Evolutionary conservation across 92 coral and sea anemone genomes (phyloP).

Genomic region (Bergia sp.): DNA sequence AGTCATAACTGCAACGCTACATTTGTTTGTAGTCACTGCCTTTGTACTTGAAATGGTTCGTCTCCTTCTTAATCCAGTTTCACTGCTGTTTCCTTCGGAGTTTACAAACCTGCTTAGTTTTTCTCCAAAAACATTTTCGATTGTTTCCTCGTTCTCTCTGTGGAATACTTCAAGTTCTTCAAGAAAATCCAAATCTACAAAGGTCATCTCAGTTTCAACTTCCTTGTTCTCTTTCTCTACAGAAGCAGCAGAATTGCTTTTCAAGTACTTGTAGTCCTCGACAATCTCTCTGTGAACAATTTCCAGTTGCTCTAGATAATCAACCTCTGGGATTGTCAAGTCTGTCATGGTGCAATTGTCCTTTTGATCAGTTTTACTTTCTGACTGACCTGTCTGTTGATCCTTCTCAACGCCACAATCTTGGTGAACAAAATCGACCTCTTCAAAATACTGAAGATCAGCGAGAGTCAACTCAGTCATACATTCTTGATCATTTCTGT

Average conservation of each 20-base stretch:
- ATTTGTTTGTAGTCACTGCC: slow-evolving; percentile 16
- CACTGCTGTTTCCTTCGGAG: background rate
- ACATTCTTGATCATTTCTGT: slow-evolving; percentile 21
- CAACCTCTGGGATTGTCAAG: slow-evolving; percentile 57
- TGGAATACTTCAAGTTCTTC: slow-evolving; percentile 14
- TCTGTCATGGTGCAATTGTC: slow-evolving; percentile 67
- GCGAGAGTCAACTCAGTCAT: slow-evolving; percentile 56
- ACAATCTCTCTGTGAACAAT: slow-evolving; percentile 60
- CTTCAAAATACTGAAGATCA: slow-evolving; percentile 57
- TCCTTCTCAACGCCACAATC: slow-evolving; percentile 22
- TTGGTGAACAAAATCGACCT: slow-evolving; percentile 54
- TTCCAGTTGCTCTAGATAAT: slow-evolving; percentile 73
- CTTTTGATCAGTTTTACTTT: slow-evolving; percentile 42
- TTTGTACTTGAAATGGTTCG: background rate
- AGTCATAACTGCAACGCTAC: slow-evolving; percentile 50
- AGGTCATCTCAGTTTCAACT: slow-evolving; percentile 59
- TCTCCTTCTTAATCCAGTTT: background rate
- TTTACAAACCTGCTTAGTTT: background rate
- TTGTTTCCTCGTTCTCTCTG: slow-evolving; percentile 10
- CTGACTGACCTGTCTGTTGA: background rate
- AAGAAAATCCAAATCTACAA: slow-evolving; percentile 41
- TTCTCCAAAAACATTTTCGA: slow-evolving; percentile 14
- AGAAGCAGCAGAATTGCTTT: slow-evolving; percentile 29
- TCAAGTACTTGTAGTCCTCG: slow-evolving; percentile 58
- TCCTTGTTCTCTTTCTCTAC: slow-evolving; percentile 34